Percentiles rank a stretch among this genome's conserved stretches.
Conservation (phyloP, 2,113 vertebrate genomes). For the Prunella himalayana region DNA sequence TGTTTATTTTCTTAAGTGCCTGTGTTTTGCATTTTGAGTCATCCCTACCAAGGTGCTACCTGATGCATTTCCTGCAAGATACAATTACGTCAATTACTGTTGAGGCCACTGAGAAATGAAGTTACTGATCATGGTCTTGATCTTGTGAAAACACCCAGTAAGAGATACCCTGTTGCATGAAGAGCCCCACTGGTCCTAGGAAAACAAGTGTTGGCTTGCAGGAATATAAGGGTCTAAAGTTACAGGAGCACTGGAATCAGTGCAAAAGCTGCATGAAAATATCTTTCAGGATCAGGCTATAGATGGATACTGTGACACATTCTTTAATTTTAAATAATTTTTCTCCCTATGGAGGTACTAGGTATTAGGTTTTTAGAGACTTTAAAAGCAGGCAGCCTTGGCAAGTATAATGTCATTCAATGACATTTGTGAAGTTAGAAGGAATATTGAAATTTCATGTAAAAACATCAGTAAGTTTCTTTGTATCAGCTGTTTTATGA, state of each 20-base stretch:
- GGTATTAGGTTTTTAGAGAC: background rate
- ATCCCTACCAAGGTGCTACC: background rate
- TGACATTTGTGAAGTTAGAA: background rate
- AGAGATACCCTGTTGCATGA: background rate
- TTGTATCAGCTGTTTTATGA: background rate
- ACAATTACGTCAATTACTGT: background rate
- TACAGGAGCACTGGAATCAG: background rate
- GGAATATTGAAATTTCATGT: background rate
- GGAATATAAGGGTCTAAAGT: background rate
- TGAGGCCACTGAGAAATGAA: background rate
- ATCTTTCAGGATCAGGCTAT: background rate
- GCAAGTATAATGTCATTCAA: background rate
- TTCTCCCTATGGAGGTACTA: background rate
- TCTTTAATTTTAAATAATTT: background rate
- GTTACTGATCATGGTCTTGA: background rate
- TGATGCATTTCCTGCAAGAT: background rate
- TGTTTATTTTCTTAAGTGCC: background rate
- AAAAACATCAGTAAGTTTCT: background rate
- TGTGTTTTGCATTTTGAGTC: background rate
- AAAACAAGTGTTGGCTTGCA: background rate
- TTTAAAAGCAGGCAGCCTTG: background rate
- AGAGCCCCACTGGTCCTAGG: background rate
- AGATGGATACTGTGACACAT: background rate
- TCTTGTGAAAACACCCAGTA: background rate
- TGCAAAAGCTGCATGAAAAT: background rate